Evolutionary conservation across 2,888 invertebrate genomes (phyloP).

Genomic region (Drosophila helvetica): DNA sequence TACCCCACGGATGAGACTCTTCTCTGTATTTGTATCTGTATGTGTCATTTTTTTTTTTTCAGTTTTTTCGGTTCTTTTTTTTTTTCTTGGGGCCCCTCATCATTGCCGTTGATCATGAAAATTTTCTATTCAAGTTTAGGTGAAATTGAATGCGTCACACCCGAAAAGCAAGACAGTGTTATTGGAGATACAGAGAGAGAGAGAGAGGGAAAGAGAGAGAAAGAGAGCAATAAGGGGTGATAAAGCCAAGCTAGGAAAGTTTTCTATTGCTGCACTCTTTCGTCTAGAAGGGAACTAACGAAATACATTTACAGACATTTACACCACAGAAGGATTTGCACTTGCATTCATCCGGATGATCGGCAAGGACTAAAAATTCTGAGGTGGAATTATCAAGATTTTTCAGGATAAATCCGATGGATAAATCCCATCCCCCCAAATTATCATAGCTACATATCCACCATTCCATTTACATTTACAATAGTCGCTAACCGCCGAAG

Average conservation of each 20-base stretch:
- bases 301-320: too few species aligned
- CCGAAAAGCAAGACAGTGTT: not conserved
- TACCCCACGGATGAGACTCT: conserved; percentile 39
- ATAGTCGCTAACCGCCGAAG: too few species aligned
- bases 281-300: not conserved
- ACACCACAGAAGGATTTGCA: too few species aligned
- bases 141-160: conserved; percentile 64
- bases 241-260: conserved; percentile 10
- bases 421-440: too few species aligned
- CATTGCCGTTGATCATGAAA: conserved; percentile 74
- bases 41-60: conserved; percentile 10
- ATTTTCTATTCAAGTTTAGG: conserved; percentile 78
- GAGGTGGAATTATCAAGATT: too few species aligned
- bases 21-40: conserved; percentile 9
- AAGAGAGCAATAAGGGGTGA: not conserved
- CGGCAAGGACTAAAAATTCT: too few species aligned
- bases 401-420: too few species aligned
- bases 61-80: conserved; percentile 1
- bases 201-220: not conserved
- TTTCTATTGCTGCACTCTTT: not conserved
- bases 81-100: conserved; percentile 44
- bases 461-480: too few species aligned
- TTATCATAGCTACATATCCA: too few species aligned
- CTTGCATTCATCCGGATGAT: too few species aligned
- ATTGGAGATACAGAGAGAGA: not conserved